These are phyloP conservation scores for Pavo muticus DNA, from an alignment of 2,113 vertebrate genomes.

Conservation along the genomic window DNA sequence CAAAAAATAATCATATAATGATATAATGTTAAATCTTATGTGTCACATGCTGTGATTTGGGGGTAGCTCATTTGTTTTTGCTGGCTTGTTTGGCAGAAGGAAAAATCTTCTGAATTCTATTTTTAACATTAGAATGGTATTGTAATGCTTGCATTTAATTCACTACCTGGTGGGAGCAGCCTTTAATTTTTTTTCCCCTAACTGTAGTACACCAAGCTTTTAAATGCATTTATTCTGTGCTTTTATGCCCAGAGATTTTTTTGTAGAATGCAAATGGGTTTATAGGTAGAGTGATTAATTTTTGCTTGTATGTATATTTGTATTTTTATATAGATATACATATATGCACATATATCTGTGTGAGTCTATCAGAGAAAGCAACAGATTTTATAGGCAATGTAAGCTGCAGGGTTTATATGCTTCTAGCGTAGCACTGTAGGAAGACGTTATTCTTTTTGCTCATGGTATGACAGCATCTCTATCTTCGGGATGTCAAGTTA, in stretches of 20 bases:
- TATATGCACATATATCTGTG: not conserved
- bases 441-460: not conserved
- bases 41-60: not conserved
- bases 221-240: not conserved
- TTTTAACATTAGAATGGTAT: not conserved
- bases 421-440: not conserved
- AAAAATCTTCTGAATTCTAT: not conserved
- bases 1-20: conserved; percentile 4
- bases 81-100: not conserved
- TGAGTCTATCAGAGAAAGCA: not conserved
- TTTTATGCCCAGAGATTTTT: not conserved
- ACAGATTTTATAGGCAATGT: not conserved
- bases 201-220: not conserved
- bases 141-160: conserved; percentile 26
- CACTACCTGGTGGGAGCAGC: not conserved
- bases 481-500: not conserved
- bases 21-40: not conserved
- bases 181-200: fast-evolving
- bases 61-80: conserved; percentile 25
- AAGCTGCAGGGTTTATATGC: not conserved
- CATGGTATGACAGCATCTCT: not conserved
- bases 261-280: not conserved
- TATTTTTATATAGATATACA: not conserved
- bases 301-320: not conserved
- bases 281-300: not conserved